Base-by-base conservation (phyloP, 2,113 vertebrate genomes). In the Festucalex cinctus region DNA sequence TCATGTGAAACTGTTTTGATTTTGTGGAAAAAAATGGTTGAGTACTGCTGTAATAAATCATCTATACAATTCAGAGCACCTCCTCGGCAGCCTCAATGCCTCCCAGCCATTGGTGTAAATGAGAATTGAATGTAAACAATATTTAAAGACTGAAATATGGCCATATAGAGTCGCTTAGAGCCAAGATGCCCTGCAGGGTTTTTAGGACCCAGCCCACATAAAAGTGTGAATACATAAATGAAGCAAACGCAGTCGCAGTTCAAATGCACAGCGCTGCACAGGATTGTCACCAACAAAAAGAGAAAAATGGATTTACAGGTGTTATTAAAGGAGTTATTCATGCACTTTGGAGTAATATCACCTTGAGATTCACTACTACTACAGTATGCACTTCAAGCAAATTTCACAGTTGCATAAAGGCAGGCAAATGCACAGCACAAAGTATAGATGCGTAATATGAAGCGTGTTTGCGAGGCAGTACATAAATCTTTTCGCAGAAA, bases 51-150 rank as follows among this genome's bases (percentile, higher is more conserved):
- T 44, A 44, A 5, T 44, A 44, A 44, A 14, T 44, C 41, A 5
- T 44, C 41, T 16, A 48, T 20, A 20, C 13, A 14, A 44, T 78
- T 81, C 73, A 68, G 46, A 53, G 43, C 49, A 24, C 59, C 73
- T 65, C 35, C 69, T 80, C 68, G 71, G 51, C 63, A 65, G 68
- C n/a, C 64, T 14, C 63, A n/a, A 28, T 66, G 66, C 35, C 69
- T 70, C 24, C 32, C 28, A 59, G 84, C 66, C 63, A 36, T 56
- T 24, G 46, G 63, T 69, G 59, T 71, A 58, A 80, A 82, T 68
- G 67, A 78, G 68, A 68, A 49, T 73, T 74, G 62, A 49, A 78
- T 79, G 70, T 82, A 77, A 76, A 83, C 66, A 79, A 75, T 68
- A 58, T 72, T 56, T 48, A 73, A 60, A 37, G 57, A 44, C 51